A percentile compares a stretch with the other conserved stretches of the same genome.
Conservation (phyloP, 2,888 invertebrate species). For the Drosophila nigricruria region DNA sequence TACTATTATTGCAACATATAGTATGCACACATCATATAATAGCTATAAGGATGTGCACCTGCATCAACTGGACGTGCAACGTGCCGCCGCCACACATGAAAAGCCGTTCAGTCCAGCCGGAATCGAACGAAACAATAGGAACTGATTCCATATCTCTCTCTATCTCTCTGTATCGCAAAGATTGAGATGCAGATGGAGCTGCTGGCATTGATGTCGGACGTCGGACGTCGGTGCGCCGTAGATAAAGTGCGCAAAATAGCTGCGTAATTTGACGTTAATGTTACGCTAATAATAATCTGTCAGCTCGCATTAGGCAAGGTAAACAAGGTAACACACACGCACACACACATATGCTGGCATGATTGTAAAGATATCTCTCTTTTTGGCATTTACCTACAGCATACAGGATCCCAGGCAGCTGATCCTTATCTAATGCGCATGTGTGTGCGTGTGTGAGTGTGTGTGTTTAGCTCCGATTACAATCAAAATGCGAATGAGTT, state of each 20-base stretch:
- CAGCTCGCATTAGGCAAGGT: conserved; percentile 72
- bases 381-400: conserved; percentile 26
- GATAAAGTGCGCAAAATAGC: conserved; percentile 79
- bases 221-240: conserved; percentile 23
- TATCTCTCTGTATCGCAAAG: too few relatives aligned
- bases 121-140: conserved; percentile 32
- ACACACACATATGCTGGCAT: conserved; percentile 18
- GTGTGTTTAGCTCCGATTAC: conserved; percentile 43
- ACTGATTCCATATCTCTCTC: neutral
- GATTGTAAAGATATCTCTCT: conserved; percentile 17
- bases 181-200: conserved; percentile 30
- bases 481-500: conserved; percentile 64
- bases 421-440: conserved; percentile 56
- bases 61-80: conserved; percentile 4
- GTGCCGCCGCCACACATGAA: conserved; percentile 17
- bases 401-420: conserved; percentile 36
- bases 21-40: neutral
- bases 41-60: conserved; percentile 18
- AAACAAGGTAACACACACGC: conserved; percentile 28
- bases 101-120: conserved; percentile 25
- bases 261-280: conserved; percentile 83
- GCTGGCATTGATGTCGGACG: conserved; percentile 36
- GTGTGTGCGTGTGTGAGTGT: conserved; percentile 27
- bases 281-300: conserved; percentile 83
- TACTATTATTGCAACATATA: neutral